Percentiles rank a stretch among this genome's conserved stretches.
phyloP scores from a whole-genome alignment of 2,888 invertebrate genomes.

The Amphimallon solstitiale region DNA sequence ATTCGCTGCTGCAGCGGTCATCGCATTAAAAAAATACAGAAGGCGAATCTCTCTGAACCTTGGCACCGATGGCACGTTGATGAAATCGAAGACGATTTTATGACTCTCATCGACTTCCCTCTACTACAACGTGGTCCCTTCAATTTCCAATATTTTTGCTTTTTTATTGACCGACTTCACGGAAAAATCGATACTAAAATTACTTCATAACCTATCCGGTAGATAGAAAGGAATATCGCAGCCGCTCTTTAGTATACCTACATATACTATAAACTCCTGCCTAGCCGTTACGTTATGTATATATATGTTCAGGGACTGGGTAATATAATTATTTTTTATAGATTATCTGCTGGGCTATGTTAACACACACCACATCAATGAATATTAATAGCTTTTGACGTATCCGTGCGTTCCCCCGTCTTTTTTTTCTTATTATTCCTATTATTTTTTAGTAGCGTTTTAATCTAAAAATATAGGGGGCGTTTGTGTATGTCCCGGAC shows the following conservation, averaged over 20 bases:
- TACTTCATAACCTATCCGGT: not conserved
- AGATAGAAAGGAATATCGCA: no score
- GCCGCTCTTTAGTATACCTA: no score
- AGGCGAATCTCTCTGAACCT: not conserved
- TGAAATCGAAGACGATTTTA: not conserved
- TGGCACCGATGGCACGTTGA: not conserved
- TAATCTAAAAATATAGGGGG: no score
- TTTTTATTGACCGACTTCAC: conserved; percentile 15
- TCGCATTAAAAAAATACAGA: conserved; percentile 7
- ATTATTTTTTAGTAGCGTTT: no score
- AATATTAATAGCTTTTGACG: no score
- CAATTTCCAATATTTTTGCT: conserved; percentile 19
- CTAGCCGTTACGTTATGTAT: no score
- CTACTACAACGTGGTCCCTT: not conserved
- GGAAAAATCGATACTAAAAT: conserved; percentile 18
- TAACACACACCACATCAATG: no score
- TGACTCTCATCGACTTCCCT: not conserved
- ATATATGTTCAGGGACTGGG: no score
- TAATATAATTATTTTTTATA: not conserved
- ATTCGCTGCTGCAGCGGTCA: not conserved
- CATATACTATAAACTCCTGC: no score
- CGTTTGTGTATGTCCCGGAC: no score
- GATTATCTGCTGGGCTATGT: not conserved
- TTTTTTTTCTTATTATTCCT: no score
- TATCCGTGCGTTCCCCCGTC: conserved; percentile 27